Evolutionary conservation across 2,113 vertebrate species (phyloP), one percentile per base, ranked within the genome.

Genomic region (Cinclus mexicanus): DNA sequence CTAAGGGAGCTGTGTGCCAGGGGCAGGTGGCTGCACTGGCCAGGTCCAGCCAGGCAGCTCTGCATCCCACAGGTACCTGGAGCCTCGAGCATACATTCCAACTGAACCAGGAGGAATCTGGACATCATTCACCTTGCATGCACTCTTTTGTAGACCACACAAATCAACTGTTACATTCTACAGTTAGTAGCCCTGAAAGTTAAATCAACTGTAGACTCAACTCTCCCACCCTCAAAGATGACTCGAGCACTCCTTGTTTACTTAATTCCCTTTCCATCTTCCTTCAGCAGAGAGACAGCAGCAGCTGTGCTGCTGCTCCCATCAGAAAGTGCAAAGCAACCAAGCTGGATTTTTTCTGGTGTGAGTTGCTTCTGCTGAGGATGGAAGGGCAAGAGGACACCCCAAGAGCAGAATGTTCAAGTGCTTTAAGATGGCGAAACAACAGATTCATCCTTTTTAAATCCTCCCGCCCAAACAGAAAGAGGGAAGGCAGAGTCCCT

Each of bases 61-160:
- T 47, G 65, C 25, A 61, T 1, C 21, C 55, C 55, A 9, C 63
- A 69, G n/a, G 11, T 8, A 31, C 20, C 70, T 14, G 26, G 22
- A 61, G 71, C 42, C 57, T 53, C 13, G 3, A 0, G 1, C 31
- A 41, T 39, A 24, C 17, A 0, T 16, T 12, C 35, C 12, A 12
- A 0, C 11, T 15, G 8, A 47, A 19, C 63, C 22, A 28, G 9
- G 39, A 76, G 29, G 10, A 46, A 46, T 1, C 10, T 8, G 39
- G 60, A 12, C 35, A 29, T 6, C 4, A 11, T 19, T 26, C 31
- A 75, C 57, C 52, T n/a, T 13, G n/a, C 44, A 67, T 31, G n/a
- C 15, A 6, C 9, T 9, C 8, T 19, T 74, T 8, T 20, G 37
- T 65, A 76, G 25, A 31, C 7, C 55, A 41, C 7, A 67, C 5